phyloP scores from a whole-genome alignment of 2,797 vertebrate species.

The Melanotaenia trifasciata region DNA sequence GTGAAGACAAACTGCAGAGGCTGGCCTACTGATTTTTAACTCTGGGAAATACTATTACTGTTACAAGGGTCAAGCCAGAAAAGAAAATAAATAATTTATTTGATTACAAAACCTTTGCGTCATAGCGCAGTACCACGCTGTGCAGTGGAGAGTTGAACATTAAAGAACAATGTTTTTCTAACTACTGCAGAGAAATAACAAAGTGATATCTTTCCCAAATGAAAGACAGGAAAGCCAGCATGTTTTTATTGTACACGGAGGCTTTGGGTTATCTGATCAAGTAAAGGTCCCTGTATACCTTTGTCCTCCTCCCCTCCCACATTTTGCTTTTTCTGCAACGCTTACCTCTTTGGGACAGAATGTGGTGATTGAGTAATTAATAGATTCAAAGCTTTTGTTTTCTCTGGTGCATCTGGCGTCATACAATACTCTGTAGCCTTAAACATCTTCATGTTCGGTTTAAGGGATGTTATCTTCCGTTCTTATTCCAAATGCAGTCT shows the following conservation, averaged over 20 bases:
- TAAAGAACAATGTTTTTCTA: slow-evolving; percentile 41
- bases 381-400: slow-evolving; percentile 63
- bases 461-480: slow-evolving; percentile 19
- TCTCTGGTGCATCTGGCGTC: slow-evolving; percentile 35
- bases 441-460: slow-evolving; percentile 28
- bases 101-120: slow-evolving; percentile 30
- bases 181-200: neutral
- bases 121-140: slow-evolving; percentile 8
- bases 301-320: slow-evolving; percentile 22
- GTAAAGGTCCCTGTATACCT: slow-evolving; percentile 41
- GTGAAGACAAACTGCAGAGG: slow-evolving; percentile 6
- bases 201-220: slow-evolving; percentile 12
- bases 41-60: slow-evolving; percentile 27
- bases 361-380: slow-evolving; percentile 65
- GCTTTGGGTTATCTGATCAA: slow-evolving; percentile 58
- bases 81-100: slow-evolving; percentile 44
- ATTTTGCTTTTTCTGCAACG: slow-evolving; percentile 31
- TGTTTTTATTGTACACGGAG: slow-evolving; percentile 49
- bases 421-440: slow-evolving; percentile 42
- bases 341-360: slow-evolving; percentile 54
- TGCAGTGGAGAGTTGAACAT: slow-evolving; percentile 6
- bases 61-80: slow-evolving; percentile 11
- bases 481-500: slow-evolving; percentile 30
- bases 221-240: slow-evolving; percentile 45
- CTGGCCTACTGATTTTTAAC: slow-evolving; percentile 13